Evolutionary conservation across 2,888 invertebrate genomes (phyloP).

Genomic region (Pollenia griseotomentosa): DNA sequence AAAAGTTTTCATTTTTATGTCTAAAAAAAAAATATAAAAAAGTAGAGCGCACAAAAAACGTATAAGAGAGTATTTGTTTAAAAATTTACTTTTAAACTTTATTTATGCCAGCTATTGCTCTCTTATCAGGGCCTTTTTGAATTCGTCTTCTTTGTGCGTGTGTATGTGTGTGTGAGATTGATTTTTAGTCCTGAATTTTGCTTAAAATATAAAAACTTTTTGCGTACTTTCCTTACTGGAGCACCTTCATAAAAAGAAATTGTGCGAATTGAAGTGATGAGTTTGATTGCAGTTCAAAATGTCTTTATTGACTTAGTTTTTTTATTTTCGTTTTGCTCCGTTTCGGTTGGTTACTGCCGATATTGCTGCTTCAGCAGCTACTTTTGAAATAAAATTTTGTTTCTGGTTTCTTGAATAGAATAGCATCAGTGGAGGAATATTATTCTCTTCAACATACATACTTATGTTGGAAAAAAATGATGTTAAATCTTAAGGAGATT

Average conservation of each 20-base stretch:
- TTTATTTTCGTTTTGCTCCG: conserved; percentile 3
- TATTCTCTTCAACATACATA: neutral
- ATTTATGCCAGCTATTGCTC: conserved; percentile 31
- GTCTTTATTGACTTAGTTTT: conserved; percentile 75
- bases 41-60: conserved; percentile 21
- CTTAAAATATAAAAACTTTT: conserved; percentile 40
- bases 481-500: no score
- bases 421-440: neutral
- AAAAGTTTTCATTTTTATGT: conserved; percentile 26
- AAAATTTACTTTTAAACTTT: conserved; percentile 20
- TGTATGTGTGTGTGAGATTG: no score
- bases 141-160: no score
- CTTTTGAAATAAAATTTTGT: neutral
- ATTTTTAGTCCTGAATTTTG: conserved; percentile 22
- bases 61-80: conserved; percentile 46
- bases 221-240: conserved; percentile 11
- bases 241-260: conserved; percentile 57
- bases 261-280: conserved; percentile 79
- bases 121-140: conserved; percentile 31
- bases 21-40: conserved; percentile 12
- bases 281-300: conserved; percentile 81
- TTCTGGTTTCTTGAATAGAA: neutral
- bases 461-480: no score
- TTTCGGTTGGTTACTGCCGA: conserved; percentile 11
- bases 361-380: conserved; percentile 17